Evolutionary conservation across 2,113 vertebrate genomes (phyloP), one percentile per base, ranked within the genome.

Genomic region (Dissostichus mawsoni): DNA sequence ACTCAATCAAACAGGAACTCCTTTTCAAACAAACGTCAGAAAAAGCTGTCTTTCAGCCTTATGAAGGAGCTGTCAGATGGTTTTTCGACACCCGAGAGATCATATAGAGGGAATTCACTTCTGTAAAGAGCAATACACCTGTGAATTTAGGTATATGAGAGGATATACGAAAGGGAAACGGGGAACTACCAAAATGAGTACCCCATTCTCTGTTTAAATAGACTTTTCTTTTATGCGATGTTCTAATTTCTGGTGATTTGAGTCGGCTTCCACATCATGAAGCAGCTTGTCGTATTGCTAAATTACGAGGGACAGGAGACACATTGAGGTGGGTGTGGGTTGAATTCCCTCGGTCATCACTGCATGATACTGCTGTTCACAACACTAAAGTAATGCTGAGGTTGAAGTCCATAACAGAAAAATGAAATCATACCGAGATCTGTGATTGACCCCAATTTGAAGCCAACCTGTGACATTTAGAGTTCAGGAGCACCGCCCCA

Each of bases 321-420:
- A 71, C 83, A 83, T 65, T 79, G 80, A 78, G 47, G 18, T 63
- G 82, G 57, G 51, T 76, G 75, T 70, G 58, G 59, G 67, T 62
- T 44, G 0, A 69, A 72, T 67, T 62, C 58, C 66, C 23, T 47
- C 3, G 36, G 12, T 63, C 72, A 47, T 67, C 13, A 8, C 57
- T 45, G 55, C 55, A 48, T 41, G 48, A 76, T 61, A 58, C 16
- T 36, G 55, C 66, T 76, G 59, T 18, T 67, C 65, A 29, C 36
- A 59, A 12, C 36, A 20, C 33, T 69, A 61, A 73, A 36, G 23
- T 23, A 25, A 50, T 58, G 44, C 48, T 47, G 59, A 85, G 50
- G 55, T 2, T 52, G 4, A 25, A 25, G 52, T 23, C 65, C n/a
- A 11, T 58, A 64, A 65, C 33, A 10, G 23, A 33, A 59, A 29